A percentile compares a stretch with the other conserved stretches of the same genome.
Conservation (phyloP, 37 sponge, comb jelly and placozoan species). For the Spongilla lacustris region DNA sequence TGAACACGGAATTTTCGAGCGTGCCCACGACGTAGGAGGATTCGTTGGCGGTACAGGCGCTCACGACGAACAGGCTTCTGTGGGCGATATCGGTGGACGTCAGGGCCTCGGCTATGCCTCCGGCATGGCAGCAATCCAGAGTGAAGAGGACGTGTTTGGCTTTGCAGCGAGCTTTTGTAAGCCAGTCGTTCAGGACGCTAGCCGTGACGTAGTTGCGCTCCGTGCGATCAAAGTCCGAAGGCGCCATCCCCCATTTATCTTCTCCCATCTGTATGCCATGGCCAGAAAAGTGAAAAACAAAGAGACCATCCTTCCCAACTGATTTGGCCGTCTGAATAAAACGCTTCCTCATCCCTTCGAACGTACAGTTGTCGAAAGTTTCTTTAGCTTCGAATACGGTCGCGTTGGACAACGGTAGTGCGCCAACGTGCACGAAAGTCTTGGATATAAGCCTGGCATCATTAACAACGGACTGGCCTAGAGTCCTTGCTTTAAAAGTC, state of each 20-base stretch:
- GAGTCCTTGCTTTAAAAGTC: slow-evolving; percentile 26
- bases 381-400: slow-evolving; percentile 17
- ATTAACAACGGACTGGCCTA: slow-evolving; percentile 3
- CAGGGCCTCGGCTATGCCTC: slow-evolving; percentile 28
- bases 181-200: slow-evolving; percentile 4
- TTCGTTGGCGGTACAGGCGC: slow-evolving; percentile 21
- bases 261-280: slow-evolving; percentile 47
- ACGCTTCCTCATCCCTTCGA: slow-evolving; percentile 40
- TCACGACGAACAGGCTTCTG: slow-evolving; percentile 1
- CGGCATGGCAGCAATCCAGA: slow-evolving; percentile 46
- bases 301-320: slow-evolving; percentile 52
- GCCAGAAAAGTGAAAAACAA: slow-evolving; percentile 71
- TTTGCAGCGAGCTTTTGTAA: not conserved
- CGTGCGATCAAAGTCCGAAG: slow-evolving; percentile 17
- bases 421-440: slow-evolving; percentile 19
- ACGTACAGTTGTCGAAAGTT: slow-evolving; percentile 16
- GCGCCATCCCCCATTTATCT: slow-evolving; percentile 19
- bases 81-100: not conserved
- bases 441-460: slow-evolving; percentile 32
- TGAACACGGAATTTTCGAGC: slow-evolving; percentile 47
- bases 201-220: slow-evolving; percentile 21
- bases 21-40: slow-evolving; percentile 9
- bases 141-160: slow-evolving; percentile 46
- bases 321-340: slow-evolving; percentile 51
- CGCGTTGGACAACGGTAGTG: slow-evolving; percentile 16